These are phyloP conservation scores for Podarcis muralis DNA, from an alignment of 2,113 vertebrate species.

Conservation along the genomic window DNA sequence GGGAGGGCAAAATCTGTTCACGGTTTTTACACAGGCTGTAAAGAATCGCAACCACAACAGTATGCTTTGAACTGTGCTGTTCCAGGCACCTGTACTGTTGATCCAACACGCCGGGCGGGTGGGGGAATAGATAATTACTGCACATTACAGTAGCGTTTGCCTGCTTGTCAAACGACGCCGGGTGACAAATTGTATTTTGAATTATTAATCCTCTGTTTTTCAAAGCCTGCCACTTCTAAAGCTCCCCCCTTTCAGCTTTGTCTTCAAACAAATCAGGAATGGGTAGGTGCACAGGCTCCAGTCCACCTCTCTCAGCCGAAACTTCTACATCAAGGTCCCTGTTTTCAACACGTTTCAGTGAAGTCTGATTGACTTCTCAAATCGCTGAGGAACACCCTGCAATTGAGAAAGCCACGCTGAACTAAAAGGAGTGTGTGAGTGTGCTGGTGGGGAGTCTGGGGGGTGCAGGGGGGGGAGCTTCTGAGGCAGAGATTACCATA, in stretches of 20 bases:
- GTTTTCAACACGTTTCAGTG: constrained; percentile 50
- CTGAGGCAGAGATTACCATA: constrained; percentile 40
- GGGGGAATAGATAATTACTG: constrained; percentile 20
- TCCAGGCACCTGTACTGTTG: constrained; percentile 6
- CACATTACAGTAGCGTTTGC: constrained; percentile 4
- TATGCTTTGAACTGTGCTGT: neutral
- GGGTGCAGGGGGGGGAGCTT: neutral
- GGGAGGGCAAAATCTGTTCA: neutral
- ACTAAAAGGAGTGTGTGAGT: constrained; percentile 35
- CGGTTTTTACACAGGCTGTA: neutral
- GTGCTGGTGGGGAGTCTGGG: neutral
- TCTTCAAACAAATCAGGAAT: constrained; percentile 49
- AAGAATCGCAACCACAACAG: neutral
- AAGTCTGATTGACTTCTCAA: constrained; percentile 52
- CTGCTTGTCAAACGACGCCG: constrained; percentile 16
- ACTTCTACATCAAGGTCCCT: constrained; percentile 54
- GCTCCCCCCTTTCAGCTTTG: neutral
- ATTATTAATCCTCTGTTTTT: constrained; percentile 34
- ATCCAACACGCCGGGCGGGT: neutral
- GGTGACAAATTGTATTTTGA: constrained; percentile 39
- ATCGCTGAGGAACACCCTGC: constrained; percentile 34
- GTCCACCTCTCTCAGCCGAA: constrained; percentile 34
- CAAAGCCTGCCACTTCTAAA: constrained; percentile 42
- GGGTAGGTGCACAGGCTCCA: constrained; percentile 33
- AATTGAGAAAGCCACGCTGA: constrained; percentile 55